These are phyloP conservation scores for Phataginus tetradactyla DNA, from an alignment of 2,797 vertebrate species.

Conservation along the genomic window DNA sequence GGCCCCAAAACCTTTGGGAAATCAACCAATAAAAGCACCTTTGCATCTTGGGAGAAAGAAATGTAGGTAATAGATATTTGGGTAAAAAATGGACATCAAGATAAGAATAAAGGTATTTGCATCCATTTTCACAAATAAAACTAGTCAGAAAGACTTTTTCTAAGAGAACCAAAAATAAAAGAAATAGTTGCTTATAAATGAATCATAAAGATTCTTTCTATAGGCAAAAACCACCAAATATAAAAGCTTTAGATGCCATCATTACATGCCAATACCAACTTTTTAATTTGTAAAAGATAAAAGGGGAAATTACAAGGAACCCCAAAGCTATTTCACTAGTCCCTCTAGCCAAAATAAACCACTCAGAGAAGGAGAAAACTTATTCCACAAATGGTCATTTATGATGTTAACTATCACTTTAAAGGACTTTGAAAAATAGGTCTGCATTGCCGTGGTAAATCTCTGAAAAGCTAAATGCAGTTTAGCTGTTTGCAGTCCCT, in stretches of 20 bases:
- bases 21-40: slow-evolving; percentile 52
- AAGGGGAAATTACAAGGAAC: slow-evolving; percentile 61
- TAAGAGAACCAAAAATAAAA: slow-evolving; percentile 44
- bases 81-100: not conserved
- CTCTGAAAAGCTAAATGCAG: slow-evolving; percentile 55
- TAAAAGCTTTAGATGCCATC: slow-evolving; percentile 34
- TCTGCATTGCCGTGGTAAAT: slow-evolving; percentile 49
- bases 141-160: slow-evolving; percentile 41
- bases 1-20: not conserved
- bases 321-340: slow-evolving; percentile 49
- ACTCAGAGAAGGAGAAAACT: slow-evolving; percentile 55
- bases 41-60: not conserved
- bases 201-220: slow-evolving; percentile 31
- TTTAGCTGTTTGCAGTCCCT: not conserved
- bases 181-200: slow-evolving; percentile 35
- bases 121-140: slow-evolving; percentile 52
- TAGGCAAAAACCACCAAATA: not conserved
- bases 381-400: slow-evolving; percentile 56
- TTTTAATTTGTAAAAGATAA: slow-evolving; percentile 63
- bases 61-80: not conserved
- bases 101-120: slow-evolving; percentile 1
- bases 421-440: slow-evolving; percentile 58
- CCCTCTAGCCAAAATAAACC: slow-evolving; percentile 57
- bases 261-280: slow-evolving; percentile 39
- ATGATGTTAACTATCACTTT: slow-evolving; percentile 55